Conservation (phyloP, 2,888 invertebrate genomes). For the Chaetogeoica ovagalla region DNA sequence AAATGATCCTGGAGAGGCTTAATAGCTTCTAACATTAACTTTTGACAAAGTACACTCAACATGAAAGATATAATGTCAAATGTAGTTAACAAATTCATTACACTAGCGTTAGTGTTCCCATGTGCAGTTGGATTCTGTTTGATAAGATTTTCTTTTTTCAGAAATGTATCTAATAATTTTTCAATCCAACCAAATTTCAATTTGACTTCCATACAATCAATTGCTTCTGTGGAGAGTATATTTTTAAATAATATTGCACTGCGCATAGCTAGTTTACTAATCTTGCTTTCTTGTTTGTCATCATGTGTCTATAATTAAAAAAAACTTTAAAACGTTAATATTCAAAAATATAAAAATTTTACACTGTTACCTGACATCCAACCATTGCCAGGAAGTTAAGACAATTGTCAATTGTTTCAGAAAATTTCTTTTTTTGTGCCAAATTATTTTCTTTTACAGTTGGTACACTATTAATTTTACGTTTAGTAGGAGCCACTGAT, state of each 20-base stretch:
- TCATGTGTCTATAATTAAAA: slow-evolving; percentile 29
- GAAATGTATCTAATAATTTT: slow-evolving; percentile 27
- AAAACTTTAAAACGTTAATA: neutral
- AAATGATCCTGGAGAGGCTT: slow-evolving; percentile 32
- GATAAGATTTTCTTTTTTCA: slow-evolving; percentile 36
- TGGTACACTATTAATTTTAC: slow-evolving; percentile 1
- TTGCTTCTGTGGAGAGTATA: slow-evolving; percentile 23
- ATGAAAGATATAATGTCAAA: slow-evolving; percentile 32
- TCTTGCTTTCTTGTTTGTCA: slow-evolving; percentile 42
- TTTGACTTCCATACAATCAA: slow-evolving; percentile 3
- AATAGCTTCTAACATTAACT: slow-evolving; percentile 33
- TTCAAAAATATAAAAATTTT: neutral
- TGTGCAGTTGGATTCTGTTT: slow-evolving; percentile 33
- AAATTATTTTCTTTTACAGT: neutral
- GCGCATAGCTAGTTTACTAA: slow-evolving; percentile 29
- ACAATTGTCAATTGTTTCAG: slow-evolving; percentile 27
- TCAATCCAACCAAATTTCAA: slow-evolving; percentile 42
- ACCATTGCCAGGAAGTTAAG: slow-evolving; percentile 46
- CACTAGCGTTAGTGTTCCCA: slow-evolving; percentile 30
- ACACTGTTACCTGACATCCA: slow-evolving; percentile 36
- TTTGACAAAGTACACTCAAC: slow-evolving; percentile 22
- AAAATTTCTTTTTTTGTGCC: slow-evolving; percentile 14
- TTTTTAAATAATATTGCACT: slow-evolving; percentile 40
- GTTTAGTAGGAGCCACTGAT: neutral
- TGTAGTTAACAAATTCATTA: slow-evolving; percentile 28